Evolutionary conservation across 2,113 vertebrate genomes (phyloP).

Genomic region (Polyodon spathula): DNA sequence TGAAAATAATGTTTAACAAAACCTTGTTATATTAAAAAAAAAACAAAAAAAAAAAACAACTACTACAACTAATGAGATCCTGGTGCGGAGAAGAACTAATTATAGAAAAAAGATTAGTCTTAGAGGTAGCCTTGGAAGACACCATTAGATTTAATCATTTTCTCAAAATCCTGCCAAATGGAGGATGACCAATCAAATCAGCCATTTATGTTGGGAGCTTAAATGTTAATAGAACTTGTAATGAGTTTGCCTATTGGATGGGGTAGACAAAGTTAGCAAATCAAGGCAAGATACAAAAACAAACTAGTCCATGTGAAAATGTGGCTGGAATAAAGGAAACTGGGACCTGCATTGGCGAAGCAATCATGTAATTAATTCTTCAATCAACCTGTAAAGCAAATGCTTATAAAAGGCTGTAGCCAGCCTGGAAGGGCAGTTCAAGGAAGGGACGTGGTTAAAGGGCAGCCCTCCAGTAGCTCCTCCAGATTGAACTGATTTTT

Average conservation of each 20-base stretch:
- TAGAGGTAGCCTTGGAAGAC: conserved; percentile 23
- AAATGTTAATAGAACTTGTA: conserved; percentile 41
- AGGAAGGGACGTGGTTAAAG: no score
- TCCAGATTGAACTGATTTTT: no score
- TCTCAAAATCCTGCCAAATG: conserved; percentile 37
- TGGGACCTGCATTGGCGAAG: no score
- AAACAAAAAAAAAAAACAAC: no score
- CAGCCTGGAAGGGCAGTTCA: no score
- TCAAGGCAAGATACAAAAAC: conserved; percentile 26
- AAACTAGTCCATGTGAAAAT: conserved; percentile 32
- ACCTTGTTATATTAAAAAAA: no score
- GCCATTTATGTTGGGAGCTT: conserved; percentile 33
- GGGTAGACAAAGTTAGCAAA: conserved; percentile 32
- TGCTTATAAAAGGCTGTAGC: no score
- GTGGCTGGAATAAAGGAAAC: conserved; percentile 25
- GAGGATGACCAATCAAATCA: conserved; percentile 44
- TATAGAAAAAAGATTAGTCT: conserved; percentile 36
- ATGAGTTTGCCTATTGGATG: conserved; percentile 37
- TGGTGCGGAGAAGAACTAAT: conserved; percentile 42
- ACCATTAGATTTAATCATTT: conserved; percentile 31
- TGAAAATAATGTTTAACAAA: no score
- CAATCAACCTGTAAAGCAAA: no score
- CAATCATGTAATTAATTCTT: no score
- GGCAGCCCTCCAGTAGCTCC: no score
- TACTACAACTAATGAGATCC: conserved; percentile 41